Evolutionary conservation across 2,113 vertebrate species (phyloP), one percentile per base, ranked within the genome.

Genomic region (Eira barbara): DNA sequence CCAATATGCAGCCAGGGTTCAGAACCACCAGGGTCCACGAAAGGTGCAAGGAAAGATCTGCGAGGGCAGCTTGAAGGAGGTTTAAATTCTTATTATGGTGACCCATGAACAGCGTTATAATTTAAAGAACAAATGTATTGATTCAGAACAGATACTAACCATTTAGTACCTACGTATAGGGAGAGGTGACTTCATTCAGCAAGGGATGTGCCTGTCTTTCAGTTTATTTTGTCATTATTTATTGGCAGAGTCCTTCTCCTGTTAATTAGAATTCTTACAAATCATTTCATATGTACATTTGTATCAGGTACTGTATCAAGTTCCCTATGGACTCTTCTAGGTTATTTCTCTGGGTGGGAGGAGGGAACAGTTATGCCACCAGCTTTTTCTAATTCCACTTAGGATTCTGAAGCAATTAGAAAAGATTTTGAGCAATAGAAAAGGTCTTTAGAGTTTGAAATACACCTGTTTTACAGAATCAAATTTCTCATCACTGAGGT

Each of bases 381-480:
- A 74, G 45, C 34, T 84, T 95, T 94, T 79, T 91, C 91, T 97
- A 97, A 96, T 95, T 87, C 79, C 73, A 97, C 71, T 98, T 96
- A 96, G 97, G 89, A 97, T 94, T 98, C 87, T 98, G 42, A 96
- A 97, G 94, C 42, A 97, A 97, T 97, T 97, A 97, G 73, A 98
- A 85, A 42, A 98, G 97, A 98, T 83, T 95, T 67, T 29, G 94
- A 91, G 86, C 49, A 36, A 93, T 42, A 91, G 74, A 94, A 55
- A 49, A 49, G 4, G 89, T 97, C 96, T 96, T 95, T 87, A 92
- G 97, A 85, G 98, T 92, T 92, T 91, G 8, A 90, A 78, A 94
- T 83, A 83, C 89, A 96, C 96, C 89, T 98, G 95, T 98, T 92
- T 97, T 25, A 73, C 80, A 97, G 98, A 98, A 82, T 96, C 47